Evolutionary conservation across 2,797 vertebrate genomes (phyloP).

Genomic region (Erethizon dorsatum): DNA sequence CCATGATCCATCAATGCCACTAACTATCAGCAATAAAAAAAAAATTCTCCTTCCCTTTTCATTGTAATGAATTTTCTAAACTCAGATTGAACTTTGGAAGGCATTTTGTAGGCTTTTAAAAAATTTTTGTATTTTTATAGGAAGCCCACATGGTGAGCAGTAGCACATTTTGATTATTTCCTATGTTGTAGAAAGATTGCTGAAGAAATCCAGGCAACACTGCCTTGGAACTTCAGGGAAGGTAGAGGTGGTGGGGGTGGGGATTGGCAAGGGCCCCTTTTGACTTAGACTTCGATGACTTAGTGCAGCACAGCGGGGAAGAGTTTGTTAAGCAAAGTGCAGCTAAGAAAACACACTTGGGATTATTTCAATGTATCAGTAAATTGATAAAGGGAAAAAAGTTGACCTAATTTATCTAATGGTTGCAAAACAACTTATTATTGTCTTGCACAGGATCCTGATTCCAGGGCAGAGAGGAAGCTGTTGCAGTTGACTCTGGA

Average conservation of each 20-base stretch:
- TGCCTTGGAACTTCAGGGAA: conserved; percentile 67
- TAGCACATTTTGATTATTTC: neutral
- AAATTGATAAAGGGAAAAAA: conserved; percentile 80
- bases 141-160: conserved; percentile 58
- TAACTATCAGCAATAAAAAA: conserved; percentile 87
- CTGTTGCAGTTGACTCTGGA: conserved; percentile 68
- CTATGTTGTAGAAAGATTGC: conserved; percentile 55
- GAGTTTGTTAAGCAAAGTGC: conserved; percentile 81
- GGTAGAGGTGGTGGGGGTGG: conserved; percentile 22
- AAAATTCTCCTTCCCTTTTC: conserved; percentile 81
- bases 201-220: conserved; percentile 65
- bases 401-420: conserved; percentile 81
- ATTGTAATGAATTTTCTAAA: conserved; percentile 86
- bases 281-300: conserved; percentile 72
- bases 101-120: conserved; percentile 59
- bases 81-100: conserved; percentile 80
- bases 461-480: conserved; percentile 84
- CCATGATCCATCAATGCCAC: conserved; percentile 89
- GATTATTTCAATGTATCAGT: conserved; percentile 78
- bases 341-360: conserved; percentile 79
- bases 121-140: conserved; percentile 80
- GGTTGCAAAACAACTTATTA: conserved; percentile 84
- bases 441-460: conserved; percentile 75
- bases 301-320: conserved; percentile 70
- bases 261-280: conserved; percentile 68